A percentile compares a stretch with the other conserved stretches of the same genome.
These are phyloP conservation scores for Andrena fulva DNA, from an alignment of 2,888 invertebrate genomes.

Conservation along the genomic window DNA sequence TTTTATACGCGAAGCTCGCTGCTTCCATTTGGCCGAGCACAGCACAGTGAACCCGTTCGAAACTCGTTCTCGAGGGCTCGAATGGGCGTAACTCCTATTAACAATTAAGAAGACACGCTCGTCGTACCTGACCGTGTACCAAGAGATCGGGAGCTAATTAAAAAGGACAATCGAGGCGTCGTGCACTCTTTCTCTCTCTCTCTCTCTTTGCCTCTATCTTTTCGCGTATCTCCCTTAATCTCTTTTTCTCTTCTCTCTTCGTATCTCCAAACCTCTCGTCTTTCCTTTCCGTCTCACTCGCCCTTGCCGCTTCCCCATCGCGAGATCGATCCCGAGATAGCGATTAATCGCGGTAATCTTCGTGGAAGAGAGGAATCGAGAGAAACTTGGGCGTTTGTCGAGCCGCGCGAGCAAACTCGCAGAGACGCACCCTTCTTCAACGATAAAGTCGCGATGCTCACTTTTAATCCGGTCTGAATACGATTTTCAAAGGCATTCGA, in stretches of 20 bases:
- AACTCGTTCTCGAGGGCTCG: constrained; percentile 66
- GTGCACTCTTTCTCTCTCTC: constrained; percentile 12
- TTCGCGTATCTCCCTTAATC: background rate
- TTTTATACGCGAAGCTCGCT: background rate
- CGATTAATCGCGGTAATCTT: constrained; percentile 52
- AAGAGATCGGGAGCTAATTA: constrained; percentile 70
- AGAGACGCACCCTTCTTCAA: background rate
- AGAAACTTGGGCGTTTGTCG: constrained; percentile 26
- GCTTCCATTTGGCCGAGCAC: constrained; percentile 26
- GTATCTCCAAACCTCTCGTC: constrained; percentile 24
- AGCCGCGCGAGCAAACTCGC: background rate
- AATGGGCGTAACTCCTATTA: constrained; percentile 72
- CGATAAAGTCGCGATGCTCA: constrained; percentile 4
- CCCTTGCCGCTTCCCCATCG: constrained; percentile 18
- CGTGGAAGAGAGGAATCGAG: constrained; percentile 41
- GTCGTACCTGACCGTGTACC: constrained; percentile 41
- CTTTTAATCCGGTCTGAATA: background rate
- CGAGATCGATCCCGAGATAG: constrained; percentile 57
- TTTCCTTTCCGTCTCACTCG: constrained; percentile 37
- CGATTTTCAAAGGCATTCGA: background rate
- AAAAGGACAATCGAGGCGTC: constrained; percentile 67
- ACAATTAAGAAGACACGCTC: constrained; percentile 75
- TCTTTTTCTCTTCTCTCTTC: background rate
- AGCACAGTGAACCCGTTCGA: constrained; percentile 32
- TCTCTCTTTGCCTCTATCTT: background rate